phyloP scores from a whole-genome alignment of 2,113 vertebrate genomes.

The Upupa epops region DNA sequence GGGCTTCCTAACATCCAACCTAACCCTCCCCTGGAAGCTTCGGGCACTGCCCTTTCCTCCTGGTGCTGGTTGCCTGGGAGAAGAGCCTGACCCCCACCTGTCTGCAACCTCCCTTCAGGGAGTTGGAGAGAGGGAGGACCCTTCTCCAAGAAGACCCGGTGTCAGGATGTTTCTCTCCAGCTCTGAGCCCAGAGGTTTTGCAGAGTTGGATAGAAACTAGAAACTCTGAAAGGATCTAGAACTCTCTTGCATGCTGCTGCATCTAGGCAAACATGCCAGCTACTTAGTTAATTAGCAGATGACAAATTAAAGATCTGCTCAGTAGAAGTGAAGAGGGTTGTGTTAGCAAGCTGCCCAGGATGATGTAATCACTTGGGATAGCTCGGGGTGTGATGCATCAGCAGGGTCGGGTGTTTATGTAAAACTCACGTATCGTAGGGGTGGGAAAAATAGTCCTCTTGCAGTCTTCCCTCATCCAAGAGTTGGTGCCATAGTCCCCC shows the following conservation, averaged over 20 bases:
- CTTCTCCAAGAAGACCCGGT: too few species aligned
- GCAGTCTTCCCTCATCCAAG: neutral
- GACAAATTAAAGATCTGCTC: conserved; percentile 44
- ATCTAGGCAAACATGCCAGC: neutral
- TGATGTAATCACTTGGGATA: neutral
- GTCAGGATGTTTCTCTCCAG: neutral
- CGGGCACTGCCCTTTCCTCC: too few species aligned
- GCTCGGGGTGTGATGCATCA: neutral
- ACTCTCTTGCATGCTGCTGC: conserved; percentile 14
- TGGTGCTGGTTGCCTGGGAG: too few species aligned
- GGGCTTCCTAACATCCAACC: too few species aligned
- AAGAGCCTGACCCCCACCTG: too few species aligned
- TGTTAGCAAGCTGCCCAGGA: neutral
- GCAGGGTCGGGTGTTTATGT: neutral
- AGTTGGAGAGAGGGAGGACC: too few species aligned
- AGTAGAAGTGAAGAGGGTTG: conserved; percentile 25
- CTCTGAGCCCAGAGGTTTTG: neutral
- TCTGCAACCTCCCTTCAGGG: too few species aligned
- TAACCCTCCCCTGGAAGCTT: too few species aligned
- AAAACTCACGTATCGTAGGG: neutral
- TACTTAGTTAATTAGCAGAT: conserved; percentile 44
- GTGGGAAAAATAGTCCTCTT: neutral
- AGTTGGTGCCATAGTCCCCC: neutral
- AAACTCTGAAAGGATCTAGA: neutral
- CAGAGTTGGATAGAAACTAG: conserved; percentile 24